Percentiles rank a stretch among this genome's conserved stretches.
phyloP scores from a whole-genome alignment of 1,140 invertebrate species.

The Phocides pigmalion region DNA sequence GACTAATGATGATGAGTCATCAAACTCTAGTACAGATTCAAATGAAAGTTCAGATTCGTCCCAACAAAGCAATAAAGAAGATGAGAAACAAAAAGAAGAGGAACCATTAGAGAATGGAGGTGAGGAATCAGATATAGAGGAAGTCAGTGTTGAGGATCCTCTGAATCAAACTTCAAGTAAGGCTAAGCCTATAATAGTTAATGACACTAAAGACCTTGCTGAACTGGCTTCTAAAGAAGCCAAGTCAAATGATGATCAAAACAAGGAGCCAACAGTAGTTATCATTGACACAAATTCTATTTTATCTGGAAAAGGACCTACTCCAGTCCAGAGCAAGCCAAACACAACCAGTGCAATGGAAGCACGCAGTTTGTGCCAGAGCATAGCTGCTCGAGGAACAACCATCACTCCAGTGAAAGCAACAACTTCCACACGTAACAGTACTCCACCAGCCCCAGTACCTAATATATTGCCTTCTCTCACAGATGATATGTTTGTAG shows the following conservation, averaged over 20 bases:
- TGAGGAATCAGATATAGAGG: slow-evolving; percentile 79
- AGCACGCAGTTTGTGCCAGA: slow-evolving; percentile 78
- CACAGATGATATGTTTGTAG: slow-evolving; percentile 95
- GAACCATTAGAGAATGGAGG: slow-evolving; percentile 87
- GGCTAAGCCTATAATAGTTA: slow-evolving; percentile 88
- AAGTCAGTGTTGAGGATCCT: slow-evolving; percentile 88
- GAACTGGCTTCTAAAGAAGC: slow-evolving; percentile 61
- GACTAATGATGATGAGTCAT: slow-evolving; percentile 78
- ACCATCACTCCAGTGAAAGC: slow-evolving; percentile 81
- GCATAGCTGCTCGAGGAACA: slow-evolving; percentile 80
- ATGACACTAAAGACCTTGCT: slow-evolving; percentile 80
- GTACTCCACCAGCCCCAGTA: slow-evolving; percentile 68
- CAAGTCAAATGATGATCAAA: slow-evolving; percentile 77
- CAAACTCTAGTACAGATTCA: slow-evolving; percentile 71
- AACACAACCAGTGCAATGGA: slow-evolving; percentile 56
- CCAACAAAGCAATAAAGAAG: slow-evolving; percentile 86
- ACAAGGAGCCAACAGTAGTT: slow-evolving; percentile 74
- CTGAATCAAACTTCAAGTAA: slow-evolving; percentile 81
- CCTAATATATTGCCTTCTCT: slow-evolving; percentile 89
- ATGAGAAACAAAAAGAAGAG: slow-evolving; percentile 86
- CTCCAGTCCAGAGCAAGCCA: slow-evolving; percentile 57
- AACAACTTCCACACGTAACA: slow-evolving; percentile 55
- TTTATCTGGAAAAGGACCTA: slow-evolving; percentile 65
- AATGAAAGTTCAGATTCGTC: slow-evolving; percentile 83
- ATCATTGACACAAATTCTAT: slow-evolving; percentile 79